Conservation (phyloP, 2,888 invertebrate genomes). For the Athalia circularis region DNA sequence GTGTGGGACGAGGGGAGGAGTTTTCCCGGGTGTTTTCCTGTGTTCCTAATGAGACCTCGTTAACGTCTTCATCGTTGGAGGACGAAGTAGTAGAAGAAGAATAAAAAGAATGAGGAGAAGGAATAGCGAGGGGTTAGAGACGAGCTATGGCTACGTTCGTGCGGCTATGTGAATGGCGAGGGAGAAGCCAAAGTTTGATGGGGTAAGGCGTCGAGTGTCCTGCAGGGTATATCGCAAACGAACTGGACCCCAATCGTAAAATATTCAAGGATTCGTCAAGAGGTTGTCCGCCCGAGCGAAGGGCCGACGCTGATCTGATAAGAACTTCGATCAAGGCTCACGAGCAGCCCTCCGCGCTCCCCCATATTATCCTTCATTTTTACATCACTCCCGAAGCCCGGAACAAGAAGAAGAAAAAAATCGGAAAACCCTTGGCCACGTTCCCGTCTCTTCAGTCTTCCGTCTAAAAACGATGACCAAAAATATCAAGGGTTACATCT, state of each 20-base stretch:
- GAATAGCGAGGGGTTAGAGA: too few relatives aligned
- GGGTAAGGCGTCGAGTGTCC: conserved; percentile 63
- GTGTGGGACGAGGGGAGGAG: not conserved
- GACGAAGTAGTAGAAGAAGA: not conserved
- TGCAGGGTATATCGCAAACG: conserved; percentile 61
- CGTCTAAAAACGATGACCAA: too few relatives aligned
- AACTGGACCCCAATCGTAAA: conserved; percentile 66
- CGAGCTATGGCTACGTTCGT: too few relatives aligned
- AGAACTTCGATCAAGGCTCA: conserved; percentile 62
- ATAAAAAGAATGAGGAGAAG: too few relatives aligned
- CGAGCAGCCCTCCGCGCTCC: not conserved
- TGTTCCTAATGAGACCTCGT: conserved; percentile 70
- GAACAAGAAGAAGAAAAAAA: too few relatives aligned
- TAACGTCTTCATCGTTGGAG: conserved; percentile 68
- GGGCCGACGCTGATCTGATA: conserved; percentile 72
- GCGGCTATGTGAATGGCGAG: not conserved
- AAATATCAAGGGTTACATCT: too few relatives aligned
- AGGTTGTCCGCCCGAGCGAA: conserved; percentile 54
- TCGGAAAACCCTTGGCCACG: too few relatives aligned
- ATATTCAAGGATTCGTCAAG: conserved; percentile 69
- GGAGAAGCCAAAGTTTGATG: conserved; percentile 30
- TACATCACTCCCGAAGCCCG: too few relatives aligned
- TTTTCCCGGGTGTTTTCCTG: conserved; percentile 53
- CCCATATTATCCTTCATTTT: too few relatives aligned
- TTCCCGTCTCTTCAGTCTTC: too few relatives aligned